Conservation (phyloP, 2,113 vertebrate genomes). For the Daubentonia madagascariensis region DNA sequence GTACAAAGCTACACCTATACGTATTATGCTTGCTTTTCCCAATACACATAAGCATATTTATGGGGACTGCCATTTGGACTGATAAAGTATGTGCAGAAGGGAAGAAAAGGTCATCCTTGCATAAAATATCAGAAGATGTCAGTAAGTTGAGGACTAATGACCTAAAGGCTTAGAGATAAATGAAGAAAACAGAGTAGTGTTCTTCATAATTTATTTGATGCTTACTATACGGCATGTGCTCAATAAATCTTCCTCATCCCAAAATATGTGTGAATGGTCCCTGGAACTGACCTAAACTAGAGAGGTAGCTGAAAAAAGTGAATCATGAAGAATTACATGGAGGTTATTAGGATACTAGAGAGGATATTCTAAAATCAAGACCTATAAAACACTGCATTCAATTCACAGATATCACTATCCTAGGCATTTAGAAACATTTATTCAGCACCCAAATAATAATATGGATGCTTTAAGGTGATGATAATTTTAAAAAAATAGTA, state of each 20-base stretch:
- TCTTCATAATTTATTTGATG: conserved; percentile 55
- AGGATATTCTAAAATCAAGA: not conserved
- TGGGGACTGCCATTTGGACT: not conserved
- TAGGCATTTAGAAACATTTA: not conserved
- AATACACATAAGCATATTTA: not conserved
- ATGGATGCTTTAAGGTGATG: not conserved
- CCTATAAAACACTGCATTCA: not conserved
- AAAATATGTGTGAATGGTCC: not conserved
- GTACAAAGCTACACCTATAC: not conserved
- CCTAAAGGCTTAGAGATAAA: not conserved
- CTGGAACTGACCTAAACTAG: not conserved
- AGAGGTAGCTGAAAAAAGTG: not conserved
- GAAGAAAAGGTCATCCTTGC: conserved; percentile 58
- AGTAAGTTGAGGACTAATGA: conserved; percentile 55
- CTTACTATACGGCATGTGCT: not conserved
- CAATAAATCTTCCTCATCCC: conserved; percentile 41
- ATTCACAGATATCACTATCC: not conserved
- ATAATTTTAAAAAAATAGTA: not conserved
- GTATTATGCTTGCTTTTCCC: not conserved
- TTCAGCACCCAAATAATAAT: not conserved
- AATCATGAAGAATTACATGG: not conserved
- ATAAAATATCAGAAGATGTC: conserved; percentile 49
- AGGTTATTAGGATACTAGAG: not conserved
- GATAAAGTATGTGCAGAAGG: not conserved
- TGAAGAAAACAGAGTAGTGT: not conserved